phyloP scores from a whole-genome alignment of 2,113 vertebrate species.

The Oenanthe oenanthe region DNA sequence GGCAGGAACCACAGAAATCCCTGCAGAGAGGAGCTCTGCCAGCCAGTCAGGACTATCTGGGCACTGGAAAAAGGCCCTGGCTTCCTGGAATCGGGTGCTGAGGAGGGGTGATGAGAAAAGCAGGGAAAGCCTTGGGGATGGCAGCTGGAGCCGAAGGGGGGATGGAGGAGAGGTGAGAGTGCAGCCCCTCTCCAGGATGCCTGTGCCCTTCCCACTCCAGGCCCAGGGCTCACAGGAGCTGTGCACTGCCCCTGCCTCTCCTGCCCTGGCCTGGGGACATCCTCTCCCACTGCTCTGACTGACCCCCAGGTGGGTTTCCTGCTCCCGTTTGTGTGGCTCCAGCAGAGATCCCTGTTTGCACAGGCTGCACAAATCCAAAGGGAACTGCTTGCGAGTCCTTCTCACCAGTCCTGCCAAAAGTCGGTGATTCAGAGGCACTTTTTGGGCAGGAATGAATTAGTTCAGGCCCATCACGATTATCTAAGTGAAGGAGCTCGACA shows the following conservation, averaged over 20 bases:
- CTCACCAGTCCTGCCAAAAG: slow-evolving; percentile 49
- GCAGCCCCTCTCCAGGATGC: accelerated
- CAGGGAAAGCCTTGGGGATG: neutral
- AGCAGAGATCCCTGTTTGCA: neutral
- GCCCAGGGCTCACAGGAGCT: too few species aligned
- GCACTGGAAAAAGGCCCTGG: neutral
- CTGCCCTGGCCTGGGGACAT: neutral
- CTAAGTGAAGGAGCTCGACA: slow-evolving; percentile 41
- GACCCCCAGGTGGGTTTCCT: neutral
- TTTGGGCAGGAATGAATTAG: slow-evolving; percentile 56
- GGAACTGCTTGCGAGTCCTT: neutral
- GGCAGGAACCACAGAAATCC: neutral
- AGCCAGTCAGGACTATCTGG: neutral
- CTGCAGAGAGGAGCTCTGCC: neutral
- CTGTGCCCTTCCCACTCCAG: too few species aligned
- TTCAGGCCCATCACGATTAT: slow-evolving; percentile 59
- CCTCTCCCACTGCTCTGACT: accelerated
- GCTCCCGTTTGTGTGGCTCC: neutral
- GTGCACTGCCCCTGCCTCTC: neutral
- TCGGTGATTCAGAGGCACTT: slow-evolving; percentile 26
- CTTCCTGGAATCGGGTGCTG: neutral
- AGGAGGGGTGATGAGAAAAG: slow-evolving; percentile 38
- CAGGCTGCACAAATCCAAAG: neutral
- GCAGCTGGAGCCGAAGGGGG: accelerated
- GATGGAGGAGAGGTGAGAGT: accelerated